Base-by-base conservation (phyloP, 2,888 invertebrate genomes). In the Hirtodrosophila trivittata region DNA sequence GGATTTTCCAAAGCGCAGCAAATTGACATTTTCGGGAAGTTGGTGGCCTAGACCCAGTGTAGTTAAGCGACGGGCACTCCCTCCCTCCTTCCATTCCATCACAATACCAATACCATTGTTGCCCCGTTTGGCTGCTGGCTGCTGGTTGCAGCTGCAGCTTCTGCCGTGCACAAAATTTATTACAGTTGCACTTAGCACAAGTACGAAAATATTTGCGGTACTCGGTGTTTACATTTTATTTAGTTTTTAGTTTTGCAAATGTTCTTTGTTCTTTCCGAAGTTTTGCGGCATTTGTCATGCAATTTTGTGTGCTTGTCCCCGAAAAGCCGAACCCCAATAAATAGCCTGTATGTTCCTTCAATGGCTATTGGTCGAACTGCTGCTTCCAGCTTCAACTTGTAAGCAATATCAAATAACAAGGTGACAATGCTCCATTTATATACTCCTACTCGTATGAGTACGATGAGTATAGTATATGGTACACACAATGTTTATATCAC, bases 171-270 rank as follows among this genome's bases (percentile, higher is more conserved):
- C 55, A 45, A 51, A 75, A 78, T 78, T 72, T 80, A 78, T 80
- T 76, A 51, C 70, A 58, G 59, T 68, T 75, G 60, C 75, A 68
- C 67, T 77, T 58, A 62, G 60, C 60, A 45, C 54, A 37, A 62
- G 60, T 63, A 45, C 54, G 38, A 66, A 69, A 77, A 80, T 81
- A 75, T 76, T 75, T 76, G 64, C 38, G 45, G 62, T 42, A 21
- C 33, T 32, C 51, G 55, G 58, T 62, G 60, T 72, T 81, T 64
- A 64, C 71, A 78, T 77, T 75, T 80, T 70, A 55, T 70, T 75
- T 66, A 52, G 12, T 46, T 54, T 70, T 75, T 66, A 52, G 12
- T 46, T 54, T 42, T 42, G 47, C 64, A 57, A 71, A 54, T 52
- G 42, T 58, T 65, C 16, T 46, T 54, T 57, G 28, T n/a, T 28